These are phyloP conservation scores for Pangasius mekongensis DNA, from an alignment of 2,797 vertebrate genomes.

Conservation along the genomic window DNA sequence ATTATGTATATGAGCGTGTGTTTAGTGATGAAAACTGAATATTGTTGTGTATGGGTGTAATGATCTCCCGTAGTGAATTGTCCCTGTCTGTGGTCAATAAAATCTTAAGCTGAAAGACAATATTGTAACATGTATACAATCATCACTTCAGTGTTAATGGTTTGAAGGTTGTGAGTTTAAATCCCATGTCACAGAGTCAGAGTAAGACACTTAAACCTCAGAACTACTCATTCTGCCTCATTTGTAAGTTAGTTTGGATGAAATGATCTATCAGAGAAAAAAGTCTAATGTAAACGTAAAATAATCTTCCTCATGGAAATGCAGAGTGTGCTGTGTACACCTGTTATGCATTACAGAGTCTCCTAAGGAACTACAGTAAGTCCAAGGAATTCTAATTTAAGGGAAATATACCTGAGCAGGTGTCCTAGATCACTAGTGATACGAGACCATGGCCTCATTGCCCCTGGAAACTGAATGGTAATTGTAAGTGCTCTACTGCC, in stretches of 20 bases:
- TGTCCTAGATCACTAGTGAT: not conserved
- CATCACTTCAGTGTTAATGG: not conserved
- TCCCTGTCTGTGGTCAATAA: not conserved
- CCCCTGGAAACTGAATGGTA: no score
- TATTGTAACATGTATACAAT: not conserved
- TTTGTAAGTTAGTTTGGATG: not conserved
- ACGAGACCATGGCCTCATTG: not conserved
- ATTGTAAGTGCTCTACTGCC: constrained; percentile 19
- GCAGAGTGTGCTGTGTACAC: not conserved
- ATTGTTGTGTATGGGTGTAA: not conserved
- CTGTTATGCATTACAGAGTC: not conserved
- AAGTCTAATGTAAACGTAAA: not conserved
- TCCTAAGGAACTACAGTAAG: not conserved
- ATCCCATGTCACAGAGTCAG: not conserved
- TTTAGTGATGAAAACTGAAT: not conserved
- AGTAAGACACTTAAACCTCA: not conserved
- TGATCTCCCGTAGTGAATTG: not conserved
- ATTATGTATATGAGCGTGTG: not conserved
- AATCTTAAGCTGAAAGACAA: not conserved
- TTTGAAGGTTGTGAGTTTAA: not conserved
- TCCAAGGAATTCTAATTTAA: not conserved
- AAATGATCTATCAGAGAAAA: not conserved
- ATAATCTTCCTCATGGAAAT: not conserved
- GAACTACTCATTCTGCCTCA: not conserved
- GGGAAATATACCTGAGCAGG: not conserved